Conservation (phyloP, 2,888 invertebrate genomes). For the Archips xylosteana region DNA sequence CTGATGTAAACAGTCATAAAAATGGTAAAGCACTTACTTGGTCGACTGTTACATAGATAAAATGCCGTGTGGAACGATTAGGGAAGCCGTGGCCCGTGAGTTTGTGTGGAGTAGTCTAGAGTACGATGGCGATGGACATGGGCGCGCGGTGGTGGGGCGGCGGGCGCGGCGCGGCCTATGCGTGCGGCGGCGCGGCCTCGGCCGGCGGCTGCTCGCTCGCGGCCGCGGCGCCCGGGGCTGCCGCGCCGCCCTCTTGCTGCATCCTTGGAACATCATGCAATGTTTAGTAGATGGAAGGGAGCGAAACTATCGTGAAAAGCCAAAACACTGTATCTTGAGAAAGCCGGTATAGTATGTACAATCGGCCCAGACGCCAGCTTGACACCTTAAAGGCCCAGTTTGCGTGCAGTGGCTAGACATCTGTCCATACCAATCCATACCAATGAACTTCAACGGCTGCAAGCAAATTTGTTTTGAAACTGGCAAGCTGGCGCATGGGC, state of each 20-base stretch:
- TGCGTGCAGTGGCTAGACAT: too few species aligned
- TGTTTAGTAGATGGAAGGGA: not conserved
- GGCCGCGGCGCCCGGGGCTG: conserved; percentile 35
- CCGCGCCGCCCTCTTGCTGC: conserved; percentile 45
- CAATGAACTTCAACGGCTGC: too few species aligned
- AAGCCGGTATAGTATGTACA: too few species aligned
- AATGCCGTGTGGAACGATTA: not conserved
- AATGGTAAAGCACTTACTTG: too few species aligned
- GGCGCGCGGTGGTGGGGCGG: conserved; percentile 6
- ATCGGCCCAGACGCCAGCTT: too few species aligned
- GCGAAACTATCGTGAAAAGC: not conserved
- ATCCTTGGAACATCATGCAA: conserved; percentile 26
- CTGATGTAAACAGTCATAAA: too few species aligned
- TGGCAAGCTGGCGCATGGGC: too few species aligned
- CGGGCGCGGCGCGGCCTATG: conserved; percentile 44
- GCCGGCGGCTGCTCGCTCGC: conserved; percentile 51
- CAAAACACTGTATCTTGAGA: too few species aligned
- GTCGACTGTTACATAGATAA: not conserved
- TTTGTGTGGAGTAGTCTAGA: not conserved
- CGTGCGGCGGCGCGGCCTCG: conserved; percentile 52
- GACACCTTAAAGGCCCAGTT: too few species aligned
- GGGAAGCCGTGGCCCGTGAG: not conserved
- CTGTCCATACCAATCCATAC: too few species aligned
- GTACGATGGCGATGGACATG: conserved; percentile 27
- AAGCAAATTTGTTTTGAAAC: too few species aligned